Evolutionary conservation across 2,113 vertebrate species (phyloP).

Genomic region (Phylloscopus whistleri): DNA sequence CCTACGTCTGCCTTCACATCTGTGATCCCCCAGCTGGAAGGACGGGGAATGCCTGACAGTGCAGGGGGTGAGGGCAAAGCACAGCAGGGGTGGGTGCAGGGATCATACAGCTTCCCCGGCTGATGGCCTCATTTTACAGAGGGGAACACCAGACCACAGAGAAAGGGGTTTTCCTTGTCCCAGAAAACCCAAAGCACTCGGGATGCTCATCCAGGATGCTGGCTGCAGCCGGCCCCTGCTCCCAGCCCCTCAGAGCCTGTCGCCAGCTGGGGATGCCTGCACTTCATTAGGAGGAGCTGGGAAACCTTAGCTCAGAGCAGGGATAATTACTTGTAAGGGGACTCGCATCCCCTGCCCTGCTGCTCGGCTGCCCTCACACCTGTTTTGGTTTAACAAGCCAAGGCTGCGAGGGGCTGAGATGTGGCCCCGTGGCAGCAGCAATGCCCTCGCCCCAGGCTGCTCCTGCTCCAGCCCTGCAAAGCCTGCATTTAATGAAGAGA

Average conservation of each 20-base stretch:
- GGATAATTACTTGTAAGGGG: constrained; percentile 40
- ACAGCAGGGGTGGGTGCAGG: background rate
- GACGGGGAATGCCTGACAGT: background rate
- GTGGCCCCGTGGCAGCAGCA: background rate
- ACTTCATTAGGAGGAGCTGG: constrained; percentile 37
- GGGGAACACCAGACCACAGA: background rate
- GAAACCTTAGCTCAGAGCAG: constrained; percentile 25
- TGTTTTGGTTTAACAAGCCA: constrained; percentile 69
- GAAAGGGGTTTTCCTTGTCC: background rate
- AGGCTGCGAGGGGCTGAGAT: background rate
- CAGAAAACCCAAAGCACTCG: background rate
- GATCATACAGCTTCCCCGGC: background rate
- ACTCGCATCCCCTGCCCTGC: background rate
- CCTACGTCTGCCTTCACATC: background rate
- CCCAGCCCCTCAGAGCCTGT: background rate
- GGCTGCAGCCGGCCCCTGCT: background rate
- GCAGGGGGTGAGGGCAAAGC: background rate
- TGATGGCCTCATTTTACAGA: background rate
- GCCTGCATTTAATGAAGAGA: background rate
- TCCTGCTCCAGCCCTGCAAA: background rate
- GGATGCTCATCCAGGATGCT: background rate
- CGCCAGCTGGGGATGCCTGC: background rate
- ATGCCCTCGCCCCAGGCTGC: background rate
- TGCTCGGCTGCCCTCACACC: constrained; percentile 38
- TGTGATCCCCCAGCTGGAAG: background rate